phyloP scores from a whole-genome alignment of 2,113 vertebrate species.

The Oophaga pumilio region DNA sequence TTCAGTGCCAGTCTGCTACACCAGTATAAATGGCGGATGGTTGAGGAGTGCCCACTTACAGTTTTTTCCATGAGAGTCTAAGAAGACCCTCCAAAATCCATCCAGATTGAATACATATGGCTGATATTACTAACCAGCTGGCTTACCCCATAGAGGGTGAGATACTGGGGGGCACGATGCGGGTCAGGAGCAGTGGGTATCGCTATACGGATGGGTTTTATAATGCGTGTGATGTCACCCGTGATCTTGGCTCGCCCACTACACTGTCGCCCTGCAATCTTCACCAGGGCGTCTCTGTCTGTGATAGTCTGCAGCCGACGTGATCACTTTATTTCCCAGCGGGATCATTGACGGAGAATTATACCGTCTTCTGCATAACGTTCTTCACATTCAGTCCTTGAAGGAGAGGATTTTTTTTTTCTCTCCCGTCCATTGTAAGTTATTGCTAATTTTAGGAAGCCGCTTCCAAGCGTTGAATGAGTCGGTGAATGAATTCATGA shows the following conservation, averaged over 20 bases:
- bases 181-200: background rate
- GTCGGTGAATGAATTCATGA: conserved; percentile 24
- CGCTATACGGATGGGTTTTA: background rate
- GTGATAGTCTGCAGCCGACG: background rate
- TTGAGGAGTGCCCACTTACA: no score
- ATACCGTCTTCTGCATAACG: background rate
- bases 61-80: no score
- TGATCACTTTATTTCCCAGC: conserved; percentile 25
- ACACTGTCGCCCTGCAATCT: no score
- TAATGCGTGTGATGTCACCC: no score
- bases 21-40: no score
- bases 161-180: no score
- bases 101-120: no score
- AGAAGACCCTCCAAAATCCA: no score
- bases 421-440: background rate
- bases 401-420: conserved; percentile 1
- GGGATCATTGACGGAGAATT: conserved; percentile 27
- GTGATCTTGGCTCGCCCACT: no score
- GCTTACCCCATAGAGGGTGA: no score
- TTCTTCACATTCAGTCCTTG: conserved; percentile 9
- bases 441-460: conserved; percentile 14
- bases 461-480: background rate
- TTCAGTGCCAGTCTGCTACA: no score
- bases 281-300: background rate
- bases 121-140: no score